These are phyloP conservation scores for Drosophila biarmipes DNA, from an alignment of 1,140 invertebrate genomes.

Conservation along the genomic window DNA sequence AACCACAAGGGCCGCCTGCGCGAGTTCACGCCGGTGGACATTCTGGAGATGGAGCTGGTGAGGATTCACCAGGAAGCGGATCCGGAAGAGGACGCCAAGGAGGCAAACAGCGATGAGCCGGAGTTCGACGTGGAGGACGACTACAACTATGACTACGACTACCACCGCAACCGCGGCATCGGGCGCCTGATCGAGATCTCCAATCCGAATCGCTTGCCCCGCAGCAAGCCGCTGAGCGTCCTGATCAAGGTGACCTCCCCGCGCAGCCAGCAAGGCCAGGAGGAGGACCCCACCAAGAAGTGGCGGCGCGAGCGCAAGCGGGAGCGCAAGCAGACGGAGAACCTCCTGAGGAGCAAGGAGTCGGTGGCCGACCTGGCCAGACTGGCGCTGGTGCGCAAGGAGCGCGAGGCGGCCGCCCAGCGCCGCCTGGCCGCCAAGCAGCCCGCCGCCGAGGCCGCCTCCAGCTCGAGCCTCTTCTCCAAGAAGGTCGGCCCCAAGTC, in stretches of 20 bases:
- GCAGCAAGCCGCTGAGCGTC: neutral
- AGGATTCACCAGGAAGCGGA: neutral
- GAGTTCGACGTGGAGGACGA: neutral
- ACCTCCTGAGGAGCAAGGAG: constrained; percentile 8
- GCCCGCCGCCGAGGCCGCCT: neutral
- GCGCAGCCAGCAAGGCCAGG: neutral
- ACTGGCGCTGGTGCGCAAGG: constrained; percentile 39
- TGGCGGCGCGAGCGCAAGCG: neutral
- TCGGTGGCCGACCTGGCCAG: constrained; percentile 43
- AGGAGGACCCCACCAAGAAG: neutral
- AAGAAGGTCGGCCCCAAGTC: constrained; percentile 6
- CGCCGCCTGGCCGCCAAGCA: constrained; percentile 50
- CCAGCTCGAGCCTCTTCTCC: neutral
- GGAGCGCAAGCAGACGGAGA: neutral
- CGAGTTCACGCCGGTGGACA: constrained; percentile 53
- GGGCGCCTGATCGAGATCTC: constrained; percentile 39
- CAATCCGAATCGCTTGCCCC: constrained; percentile 50
- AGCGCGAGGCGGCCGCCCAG: constrained; percentile 51
- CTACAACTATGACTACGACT: neutral
- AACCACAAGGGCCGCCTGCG: constrained; percentile 95
- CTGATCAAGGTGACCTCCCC: neutral
- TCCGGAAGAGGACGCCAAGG: neutral
- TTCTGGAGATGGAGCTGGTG: constrained; percentile 32
- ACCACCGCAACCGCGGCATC: constrained; percentile 1
- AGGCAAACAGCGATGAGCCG: neutral